A percentile compares a stretch with the other conserved stretches of the same genome.
These are phyloP conservation scores for Pelodytes ibericus DNA, from an alignment of 2,797 vertebrate genomes.

Conservation along the genomic window DNA sequence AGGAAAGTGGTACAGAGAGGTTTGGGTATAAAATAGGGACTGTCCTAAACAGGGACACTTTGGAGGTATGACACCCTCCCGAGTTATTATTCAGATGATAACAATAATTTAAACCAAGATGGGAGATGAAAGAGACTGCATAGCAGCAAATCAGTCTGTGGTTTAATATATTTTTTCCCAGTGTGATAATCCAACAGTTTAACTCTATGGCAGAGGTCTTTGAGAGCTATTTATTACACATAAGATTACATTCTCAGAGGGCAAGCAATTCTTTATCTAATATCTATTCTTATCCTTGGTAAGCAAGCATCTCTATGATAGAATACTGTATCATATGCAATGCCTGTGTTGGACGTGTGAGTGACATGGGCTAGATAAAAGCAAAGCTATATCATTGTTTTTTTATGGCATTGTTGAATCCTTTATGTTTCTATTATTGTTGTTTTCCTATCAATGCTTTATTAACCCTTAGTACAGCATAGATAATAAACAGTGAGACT, in stretches of 20 bases:
- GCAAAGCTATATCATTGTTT: not conserved
- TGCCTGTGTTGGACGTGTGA: not conserved
- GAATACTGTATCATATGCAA: not conserved
- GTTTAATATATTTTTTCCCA: not conserved
- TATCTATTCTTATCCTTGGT: not conserved
- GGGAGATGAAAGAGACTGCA: not conserved
- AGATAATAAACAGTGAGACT: no score
- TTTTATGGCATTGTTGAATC: no score
- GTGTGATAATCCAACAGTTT: constrained; percentile 12
- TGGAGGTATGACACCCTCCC: not conserved
- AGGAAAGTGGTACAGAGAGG: no score
- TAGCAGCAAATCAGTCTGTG: not conserved
- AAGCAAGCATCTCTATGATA: not conserved
- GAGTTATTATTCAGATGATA: not conserved
- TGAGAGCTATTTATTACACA: constrained; percentile 33
- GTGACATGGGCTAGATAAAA: not conserved
- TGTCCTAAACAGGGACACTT: no score
- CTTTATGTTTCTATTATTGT: no score
- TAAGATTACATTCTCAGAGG: constrained; percentile 31
- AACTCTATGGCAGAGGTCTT: constrained; percentile 26
- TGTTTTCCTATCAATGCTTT: no score
- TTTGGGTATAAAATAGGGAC: no score
- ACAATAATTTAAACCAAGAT: not conserved
- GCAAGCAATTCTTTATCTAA: constrained; percentile 18
- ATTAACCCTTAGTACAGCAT: no score